Conservation (phyloP, 2,888 invertebrate species). For the Apodemia hepburni region DNA sequence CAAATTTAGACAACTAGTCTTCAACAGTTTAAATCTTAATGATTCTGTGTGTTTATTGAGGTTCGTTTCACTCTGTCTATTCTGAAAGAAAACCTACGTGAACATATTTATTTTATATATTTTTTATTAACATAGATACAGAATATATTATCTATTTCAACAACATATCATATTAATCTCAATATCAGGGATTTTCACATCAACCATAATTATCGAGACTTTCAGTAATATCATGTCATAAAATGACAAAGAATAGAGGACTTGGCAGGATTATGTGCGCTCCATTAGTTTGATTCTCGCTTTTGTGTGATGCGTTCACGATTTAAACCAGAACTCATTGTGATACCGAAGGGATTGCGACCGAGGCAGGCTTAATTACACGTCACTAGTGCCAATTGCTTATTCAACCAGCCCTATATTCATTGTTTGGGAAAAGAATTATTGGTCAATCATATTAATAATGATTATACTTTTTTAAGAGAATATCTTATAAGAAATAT, state of each 20-base stretch:
- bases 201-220: conserved; percentile 15
- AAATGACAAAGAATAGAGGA: conserved; percentile 55
- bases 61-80: too few species aligned
- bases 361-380: conserved; percentile 24
- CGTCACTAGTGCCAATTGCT: conserved; percentile 17
- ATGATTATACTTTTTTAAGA: too few species aligned
- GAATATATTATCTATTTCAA: too few species aligned
- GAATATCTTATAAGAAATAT: too few species aligned
- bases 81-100: too few species aligned
- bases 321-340: conserved; percentile 46
- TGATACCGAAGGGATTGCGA: conserved; percentile 46
- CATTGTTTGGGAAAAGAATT: conserved; percentile 20
- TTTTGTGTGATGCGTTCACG: conserved; percentile 47
- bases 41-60: too few species aligned
- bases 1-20: too few species aligned
- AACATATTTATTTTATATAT: too few species aligned
- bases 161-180: background rate
- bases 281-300: conserved; percentile 60
- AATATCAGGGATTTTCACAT: conserved; percentile 12
- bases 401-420: conserved; percentile 23
- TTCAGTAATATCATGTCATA: conserved; percentile 32
- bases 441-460: background rate
- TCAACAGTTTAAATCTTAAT: too few species aligned
- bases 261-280: conserved; percentile 63
- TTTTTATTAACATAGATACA: too few species aligned